Conservation (phyloP, 2,888 invertebrate genomes). For the Caradrina clavipalpis region DNA sequence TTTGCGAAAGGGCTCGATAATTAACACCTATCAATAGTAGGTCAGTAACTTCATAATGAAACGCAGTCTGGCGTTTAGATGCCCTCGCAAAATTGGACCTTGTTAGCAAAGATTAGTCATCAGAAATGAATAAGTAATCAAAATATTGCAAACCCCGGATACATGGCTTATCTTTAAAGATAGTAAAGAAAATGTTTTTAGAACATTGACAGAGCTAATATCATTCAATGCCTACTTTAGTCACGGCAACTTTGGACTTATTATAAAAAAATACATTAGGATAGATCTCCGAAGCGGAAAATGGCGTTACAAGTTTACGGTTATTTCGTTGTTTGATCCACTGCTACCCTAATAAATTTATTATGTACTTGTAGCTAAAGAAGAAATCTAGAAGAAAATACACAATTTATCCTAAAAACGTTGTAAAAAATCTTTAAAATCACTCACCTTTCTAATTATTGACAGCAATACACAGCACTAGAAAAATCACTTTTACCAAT, state of each 20-base stretch:
- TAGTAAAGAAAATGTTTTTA: constrained; percentile 30
- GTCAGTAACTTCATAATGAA: constrained; percentile 60
- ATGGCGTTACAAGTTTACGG: constrained; percentile 86
- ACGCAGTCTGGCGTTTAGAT: constrained; percentile 57
- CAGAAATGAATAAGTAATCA: constrained; percentile 72
- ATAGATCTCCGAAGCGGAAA: constrained; percentile 84
- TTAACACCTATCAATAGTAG: constrained; percentile 65
- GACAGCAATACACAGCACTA: constrained; percentile 87
- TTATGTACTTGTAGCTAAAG: neutral
- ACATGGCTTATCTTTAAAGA: constrained; percentile 9
- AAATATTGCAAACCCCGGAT: constrained; percentile 49
- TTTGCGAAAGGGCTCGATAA: constrained; percentile 58
- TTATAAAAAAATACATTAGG: constrained; percentile 79
- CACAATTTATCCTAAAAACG: constrained; percentile 45
- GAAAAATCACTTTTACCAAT: constrained; percentile 79
- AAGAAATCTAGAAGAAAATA: constrained; percentile 24
- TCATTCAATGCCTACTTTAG: constrained; percentile 55
- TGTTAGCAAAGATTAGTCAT: constrained; percentile 80
- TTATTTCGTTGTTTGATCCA: constrained; percentile 66
- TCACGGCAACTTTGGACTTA: constrained; percentile 58
- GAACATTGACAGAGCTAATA: constrained; percentile 44
- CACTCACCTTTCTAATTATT: constrained; percentile 87
- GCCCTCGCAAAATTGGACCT: constrained; percentile 69
- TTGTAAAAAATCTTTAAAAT: constrained; percentile 70
- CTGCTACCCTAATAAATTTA: constrained; percentile 10